Base-by-base conservation (phyloP, 2,797 vertebrate species). In the Phylloscopus collybita region DNA sequence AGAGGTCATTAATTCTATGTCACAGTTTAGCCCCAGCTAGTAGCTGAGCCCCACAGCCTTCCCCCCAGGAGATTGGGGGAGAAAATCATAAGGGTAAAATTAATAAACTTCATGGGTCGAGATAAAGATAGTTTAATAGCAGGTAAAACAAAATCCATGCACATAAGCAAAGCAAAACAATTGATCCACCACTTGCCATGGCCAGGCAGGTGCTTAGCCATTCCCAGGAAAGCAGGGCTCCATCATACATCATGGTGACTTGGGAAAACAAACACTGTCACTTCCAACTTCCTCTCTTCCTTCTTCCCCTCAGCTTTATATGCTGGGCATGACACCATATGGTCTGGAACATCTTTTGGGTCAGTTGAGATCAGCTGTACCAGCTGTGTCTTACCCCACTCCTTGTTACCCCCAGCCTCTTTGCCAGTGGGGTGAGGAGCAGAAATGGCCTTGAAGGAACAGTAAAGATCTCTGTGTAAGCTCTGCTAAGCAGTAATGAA, bases 401-500 rank as follows among this genome's bases (percentile, higher is more conserved):
- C 21, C 18, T 27, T 20, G 15, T 5, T 18, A 13, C 15, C 4
- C 11, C 6, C 50, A 64, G 25, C 25, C 38, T 19, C 25, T 38
- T 36, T 16, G 22, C 29, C 0, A 0, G 23, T 4, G 6, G 3
- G 5, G 2, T 4, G 8, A 51, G 3, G 9, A 64, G 11, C 27
- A 69, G 25, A 26, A 53, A 30, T 36, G 10, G 19, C n/a, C 21
- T 32, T 45, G 26, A 34, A 66, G 17, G 15, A 29, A 16, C 26
- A 62, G 45, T 27, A 34, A 36, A 56, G 13, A 30, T 20, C 23
- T 38, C 44, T 13, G 6, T 17, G 7, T 30, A 19, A 70, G 20
- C 36, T 64, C n/a, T 64, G 50, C 20, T 38, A 32, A 34, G 45
- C 25, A 65, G 25, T 20, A 47, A 59, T 40, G 7, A 78, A 83